Base-by-base conservation (phyloP, 1,140 invertebrate genomes). In the Pinna nobilis region DNA sequence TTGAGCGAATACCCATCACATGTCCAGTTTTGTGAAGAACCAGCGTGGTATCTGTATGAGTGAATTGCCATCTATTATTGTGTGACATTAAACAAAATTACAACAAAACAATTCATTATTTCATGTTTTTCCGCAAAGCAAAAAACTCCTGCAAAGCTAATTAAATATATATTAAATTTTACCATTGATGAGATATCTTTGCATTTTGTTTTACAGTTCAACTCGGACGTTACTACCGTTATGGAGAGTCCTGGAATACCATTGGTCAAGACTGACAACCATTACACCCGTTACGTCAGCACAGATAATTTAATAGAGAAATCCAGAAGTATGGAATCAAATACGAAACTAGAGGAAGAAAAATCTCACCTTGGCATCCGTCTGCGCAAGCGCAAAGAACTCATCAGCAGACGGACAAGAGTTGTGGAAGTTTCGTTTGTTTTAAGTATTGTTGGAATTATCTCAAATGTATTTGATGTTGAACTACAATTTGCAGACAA, bases 261-360 rank as follows among this genome's bases (percentile, higher is more conserved):
- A 15, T 59, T 79, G 11, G 75, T 78, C 55, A 73, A 77, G 35
- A 69, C 77, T 44, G 61, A 75, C 59, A 37, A 70, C 53, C 69
- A 79, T 41, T 84, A 80, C 57, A 74, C 76, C 33, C 80, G 79
- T 41, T 84, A 83, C 75, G 80, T 79, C 28, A 84, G 79, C 66
- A 78, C 83, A 25, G 82, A 82, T 32, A 77, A 78, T 18, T 57
- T 80, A 32, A 66, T 82, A 39, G 70, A 74, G 47, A 68, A 69
- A 51, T 35, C 70, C 7, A 70, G 53, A 30, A 67, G 70, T 49
- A 74, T 67, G 66, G 68, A 61, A 65, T 76, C 74, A 49, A 70
- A 77, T 47, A 49, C 63, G 53, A 73, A 76, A 72, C 50, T 69
- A 28, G 35, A 67, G 32, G 74, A 82, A 39, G 64, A 44, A 32